Base-by-base conservation (phyloP, 2,797 vertebrate species). In the Enteromius anoplus region DNA sequence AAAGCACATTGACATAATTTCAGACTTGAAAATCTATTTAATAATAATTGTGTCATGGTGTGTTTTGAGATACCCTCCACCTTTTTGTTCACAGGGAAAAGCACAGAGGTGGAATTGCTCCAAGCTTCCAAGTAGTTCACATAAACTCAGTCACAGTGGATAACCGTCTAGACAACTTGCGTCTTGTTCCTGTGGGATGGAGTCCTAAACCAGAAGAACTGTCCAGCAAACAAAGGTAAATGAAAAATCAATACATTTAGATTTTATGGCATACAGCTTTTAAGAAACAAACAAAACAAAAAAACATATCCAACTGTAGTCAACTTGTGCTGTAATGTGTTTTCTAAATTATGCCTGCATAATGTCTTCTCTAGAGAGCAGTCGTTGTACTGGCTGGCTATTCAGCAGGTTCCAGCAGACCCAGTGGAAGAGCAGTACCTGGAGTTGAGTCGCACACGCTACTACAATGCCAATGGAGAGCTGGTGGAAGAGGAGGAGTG, bases 391-490 rank as follows among this genome's bases (percentile, higher is more conserved):
- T 99, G 98, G 98, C 92, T 99, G 87, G 98, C 98, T 5, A 99
- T 99, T 87, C 98, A 99, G 88, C 98, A 99, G 93, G 97, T 99
- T 17, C 98, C 98, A 2, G 97, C 97, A 0, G 98, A 99, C 88
- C 98, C 98, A 0, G 97, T 99, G 81, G 98, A 99, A 86, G 98
- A 99, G 90, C 97, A 99, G 92, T 99, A 99, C 83, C 94, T 98
- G 32, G 97, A 99, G 75, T 92, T 99, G 91, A 98, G 96, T 69
- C 96, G 98, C 90, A 99, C 97, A 0, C 97, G 98, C 81, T 99
- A 98, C 88, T 99, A 98, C 90, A 99, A 99, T 0, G 97, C 98
- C 87, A 99, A 99, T 0, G 98, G 98, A 84, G 98, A 99, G 26
- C 96, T 99, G 78, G 97, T 99, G 85, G 97, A 98, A 91, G 98